Evolutionary conservation across 2,888 invertebrate species (phyloP).

Genomic region (Polymixis flavicincta): DNA sequence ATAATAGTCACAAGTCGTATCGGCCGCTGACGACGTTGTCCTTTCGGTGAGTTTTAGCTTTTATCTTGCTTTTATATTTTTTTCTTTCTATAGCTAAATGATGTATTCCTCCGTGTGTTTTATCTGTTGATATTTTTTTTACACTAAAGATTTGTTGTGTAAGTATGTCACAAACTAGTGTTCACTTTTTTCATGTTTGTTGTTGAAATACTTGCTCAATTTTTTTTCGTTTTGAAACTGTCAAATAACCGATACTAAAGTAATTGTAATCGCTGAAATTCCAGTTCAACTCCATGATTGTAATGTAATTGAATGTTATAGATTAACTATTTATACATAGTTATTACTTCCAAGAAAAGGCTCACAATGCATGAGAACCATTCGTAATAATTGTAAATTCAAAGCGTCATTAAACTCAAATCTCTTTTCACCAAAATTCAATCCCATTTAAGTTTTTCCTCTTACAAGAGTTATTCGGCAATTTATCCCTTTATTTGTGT

Average conservation of each 20-base stretch:
- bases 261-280: background rate
- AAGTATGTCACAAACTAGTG: background rate
- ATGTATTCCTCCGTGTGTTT: background rate
- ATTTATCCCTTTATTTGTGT: conserved; percentile 13
- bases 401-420: background rate
- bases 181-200: background rate
- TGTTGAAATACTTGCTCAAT: background rate
- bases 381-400: background rate
- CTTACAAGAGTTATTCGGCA: background rate
- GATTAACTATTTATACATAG: background rate
- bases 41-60: conserved; percentile 93
- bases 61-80: conserved; percentile 17
- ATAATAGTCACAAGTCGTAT: conserved; percentile 96
- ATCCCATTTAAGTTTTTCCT: background rate
- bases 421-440: background rate
- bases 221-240: background rate
- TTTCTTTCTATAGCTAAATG: background rate
- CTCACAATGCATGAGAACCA: background rate
- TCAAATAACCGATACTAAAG: background rate
- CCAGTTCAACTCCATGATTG: background rate
- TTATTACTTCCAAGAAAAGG: background rate
- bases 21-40: conserved; percentile 95
- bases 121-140: background rate
- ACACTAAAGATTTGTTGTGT: background rate
- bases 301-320: background rate